These are phyloP conservation scores for Tonatia bakeri DNA, from an alignment of 2,113 vertebrate genomes.

Conservation along the genomic window DNA sequence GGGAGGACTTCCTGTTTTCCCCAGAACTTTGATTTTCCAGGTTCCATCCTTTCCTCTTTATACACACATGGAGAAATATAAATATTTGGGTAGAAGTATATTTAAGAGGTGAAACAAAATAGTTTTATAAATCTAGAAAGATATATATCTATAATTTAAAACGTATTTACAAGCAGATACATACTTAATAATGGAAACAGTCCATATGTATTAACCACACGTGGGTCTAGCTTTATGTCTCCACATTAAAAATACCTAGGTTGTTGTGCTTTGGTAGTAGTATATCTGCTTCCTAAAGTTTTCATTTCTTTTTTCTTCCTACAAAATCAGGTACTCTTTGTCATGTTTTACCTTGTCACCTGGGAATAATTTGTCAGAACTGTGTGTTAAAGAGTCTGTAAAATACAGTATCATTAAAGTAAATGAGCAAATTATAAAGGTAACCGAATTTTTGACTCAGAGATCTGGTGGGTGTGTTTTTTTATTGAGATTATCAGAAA, in stretches of 20 bases:
- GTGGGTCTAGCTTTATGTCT: background rate
- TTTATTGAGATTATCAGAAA: background rate
- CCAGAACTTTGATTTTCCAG: background rate
- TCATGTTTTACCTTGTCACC: background rate
- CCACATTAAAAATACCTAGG: background rate
- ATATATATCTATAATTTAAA: background rate
- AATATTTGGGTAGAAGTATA: background rate
- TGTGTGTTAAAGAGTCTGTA: background rate
- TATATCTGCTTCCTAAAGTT: background rate
- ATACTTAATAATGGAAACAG: background rate
- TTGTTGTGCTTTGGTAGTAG: constrained; percentile 7
- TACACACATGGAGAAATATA: background rate
- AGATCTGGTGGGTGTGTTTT: background rate
- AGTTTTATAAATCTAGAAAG: background rate
- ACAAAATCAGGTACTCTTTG: constrained; percentile 2
- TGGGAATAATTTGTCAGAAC: background rate
- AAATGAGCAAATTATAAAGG: background rate
- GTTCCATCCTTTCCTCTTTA: background rate
- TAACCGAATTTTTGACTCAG: background rate
- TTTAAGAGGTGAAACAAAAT: background rate
- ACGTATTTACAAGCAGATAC: background rate
- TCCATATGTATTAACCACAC: background rate
- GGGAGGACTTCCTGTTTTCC: background rate
- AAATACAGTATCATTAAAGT: background rate
- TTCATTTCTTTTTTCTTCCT: background rate